A percentile compares a stretch with the other conserved stretches of the same genome.
Conservation (phyloP, 2,113 vertebrate species). For the Donacobius atricapilla region DNA sequence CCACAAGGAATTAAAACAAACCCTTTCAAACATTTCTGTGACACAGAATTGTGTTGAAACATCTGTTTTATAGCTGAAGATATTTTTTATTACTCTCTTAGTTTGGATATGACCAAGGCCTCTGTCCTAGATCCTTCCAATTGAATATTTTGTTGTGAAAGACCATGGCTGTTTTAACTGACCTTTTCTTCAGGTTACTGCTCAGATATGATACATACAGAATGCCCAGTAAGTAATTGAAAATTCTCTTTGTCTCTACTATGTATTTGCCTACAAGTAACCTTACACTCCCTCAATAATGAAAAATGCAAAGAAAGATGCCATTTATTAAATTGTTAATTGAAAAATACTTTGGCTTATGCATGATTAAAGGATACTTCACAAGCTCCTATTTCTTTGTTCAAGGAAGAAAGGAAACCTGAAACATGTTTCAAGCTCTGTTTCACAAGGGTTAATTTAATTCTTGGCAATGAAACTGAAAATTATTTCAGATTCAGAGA, state of each 20-base stretch:
- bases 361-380: neutral
- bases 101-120: neutral
- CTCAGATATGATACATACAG: neutral
- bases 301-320: neutral
- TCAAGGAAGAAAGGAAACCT: neutral
- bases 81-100: neutral
- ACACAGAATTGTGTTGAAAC: neutral
- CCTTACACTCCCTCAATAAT: neutral
- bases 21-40: neutral
- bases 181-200: neutral
- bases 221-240: neutral
- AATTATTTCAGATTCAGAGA: neutral
- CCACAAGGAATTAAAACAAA: constrained; percentile 16
- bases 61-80: constrained; percentile 1
- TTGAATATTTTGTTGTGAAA: neutral
- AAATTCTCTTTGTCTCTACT: neutral
- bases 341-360: neutral
- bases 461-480: neutral
- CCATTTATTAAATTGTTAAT: neutral
- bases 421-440: neutral
- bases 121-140: neutral
- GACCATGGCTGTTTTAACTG: neutral
- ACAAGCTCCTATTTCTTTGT: neutral
- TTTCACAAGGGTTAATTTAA: neutral
- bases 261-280: neutral